Conservation (phyloP, 2,797 vertebrate species). For the Artibeus jamaicensis region DNA sequence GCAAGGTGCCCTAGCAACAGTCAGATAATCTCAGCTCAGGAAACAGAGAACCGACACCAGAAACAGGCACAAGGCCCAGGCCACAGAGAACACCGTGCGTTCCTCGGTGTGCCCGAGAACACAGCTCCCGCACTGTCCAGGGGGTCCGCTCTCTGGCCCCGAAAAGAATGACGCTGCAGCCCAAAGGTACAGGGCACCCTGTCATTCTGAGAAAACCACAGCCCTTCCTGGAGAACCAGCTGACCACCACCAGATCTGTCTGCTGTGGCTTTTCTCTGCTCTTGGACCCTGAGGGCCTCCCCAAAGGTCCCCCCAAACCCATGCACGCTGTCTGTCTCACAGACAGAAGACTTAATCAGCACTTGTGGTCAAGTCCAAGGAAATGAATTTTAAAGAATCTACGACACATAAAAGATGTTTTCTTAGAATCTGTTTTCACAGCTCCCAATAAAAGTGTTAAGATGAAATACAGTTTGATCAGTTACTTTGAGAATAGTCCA, state of each 20-base stretch:
- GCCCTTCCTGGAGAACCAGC: not conserved
- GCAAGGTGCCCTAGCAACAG: not conserved
- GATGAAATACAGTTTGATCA: not conserved
- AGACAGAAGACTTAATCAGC: conserved; percentile 29
- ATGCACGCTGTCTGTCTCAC: not conserved
- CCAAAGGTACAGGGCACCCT: not conserved
- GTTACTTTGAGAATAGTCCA: conserved; percentile 2
- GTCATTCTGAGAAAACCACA: not conserved
- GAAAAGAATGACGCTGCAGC: not conserved
- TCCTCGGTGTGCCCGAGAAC: not conserved
- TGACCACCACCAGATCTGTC: not conserved
- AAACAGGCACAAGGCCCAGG: not conserved
- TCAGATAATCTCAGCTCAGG: not conserved
- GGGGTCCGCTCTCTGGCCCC: no score
- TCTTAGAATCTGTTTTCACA: conserved; percentile 50
- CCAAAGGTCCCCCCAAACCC: not conserved
- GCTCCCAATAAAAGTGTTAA: conserved; percentile 20
- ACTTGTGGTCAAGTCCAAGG: not conserved
- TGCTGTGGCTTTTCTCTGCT: not conserved
- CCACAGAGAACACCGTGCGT: not conserved
- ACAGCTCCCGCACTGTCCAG: not conserved
- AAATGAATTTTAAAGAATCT: not conserved
- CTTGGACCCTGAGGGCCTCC: not conserved
- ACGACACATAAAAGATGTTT: conserved; percentile 20
- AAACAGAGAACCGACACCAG: not conserved